Base-by-base conservation (phyloP, 2,113 vertebrate species). In the Psilopogon haemacephalus region DNA sequence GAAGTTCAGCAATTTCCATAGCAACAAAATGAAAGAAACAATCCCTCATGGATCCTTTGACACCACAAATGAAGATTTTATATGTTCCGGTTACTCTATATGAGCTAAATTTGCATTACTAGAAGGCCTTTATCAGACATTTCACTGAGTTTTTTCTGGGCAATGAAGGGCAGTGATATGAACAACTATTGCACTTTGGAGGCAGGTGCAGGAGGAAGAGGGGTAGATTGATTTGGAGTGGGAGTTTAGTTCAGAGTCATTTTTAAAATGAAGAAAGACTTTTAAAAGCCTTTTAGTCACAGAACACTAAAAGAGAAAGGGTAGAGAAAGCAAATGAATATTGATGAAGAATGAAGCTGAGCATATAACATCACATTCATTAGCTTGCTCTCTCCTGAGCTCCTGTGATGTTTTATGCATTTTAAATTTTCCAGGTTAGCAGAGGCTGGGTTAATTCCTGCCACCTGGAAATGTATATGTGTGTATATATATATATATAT, bases 271-370 rank as follows among this genome's bases (percentile, higher is more conserved):
- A 71, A 63, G 70, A 68, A 69, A 74, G 4, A 71, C 44, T 87
- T 85, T 62, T 7, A 48, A 35, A 94, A 89, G 12, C 44, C 56
- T 84, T 92, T 69, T 65, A 90, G 24, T 76, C 64, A 59, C 40
- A 82, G 77, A 78, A 86, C 40, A 18, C 0, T 42, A 42, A 42
- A 42, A 42, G 42, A 42, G 42, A 42, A 16, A 3, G 32, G 8
- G 15, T 76, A 85, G 46, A 73, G 15, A 94, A 79, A 90, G 32
- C 37, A 92, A 92, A 94, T 95, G 95, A 96, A 93, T 95, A 86
- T 90, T 94, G 86, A 88, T 91, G 80, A 91, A 82, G 40, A 69
- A 48, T 48, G 54, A 91, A 87, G 73, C 35, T 80, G 52, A 89
- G 84, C 40, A 77, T 81, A 38, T 44, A 93, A 44, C 7, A 54